Conservation (phyloP, 2,888 invertebrate genomes). For the Perizoma affinitatum region DNA sequence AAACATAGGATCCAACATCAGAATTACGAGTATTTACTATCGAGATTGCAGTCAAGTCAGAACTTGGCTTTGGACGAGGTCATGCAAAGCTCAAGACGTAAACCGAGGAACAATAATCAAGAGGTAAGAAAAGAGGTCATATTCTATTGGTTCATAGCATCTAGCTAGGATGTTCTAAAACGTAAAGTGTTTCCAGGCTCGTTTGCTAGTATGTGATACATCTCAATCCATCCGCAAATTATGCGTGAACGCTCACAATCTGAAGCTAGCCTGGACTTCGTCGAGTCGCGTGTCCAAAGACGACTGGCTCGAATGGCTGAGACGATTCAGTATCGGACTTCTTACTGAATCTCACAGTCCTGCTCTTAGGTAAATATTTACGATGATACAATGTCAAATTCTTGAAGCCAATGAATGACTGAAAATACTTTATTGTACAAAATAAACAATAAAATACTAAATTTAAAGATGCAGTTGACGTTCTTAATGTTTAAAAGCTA, state of each 20-base stretch:
- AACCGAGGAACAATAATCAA: conserved; percentile 87
- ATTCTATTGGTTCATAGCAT: background rate
- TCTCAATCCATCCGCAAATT: conserved; percentile 91
- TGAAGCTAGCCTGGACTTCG: conserved; percentile 96
- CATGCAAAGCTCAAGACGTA: conserved; percentile 85
- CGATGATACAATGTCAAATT: too few species aligned
- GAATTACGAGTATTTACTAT: conserved; percentile 91
- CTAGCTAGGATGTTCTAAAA: background rate
- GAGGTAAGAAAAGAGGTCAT: conserved; percentile 78
- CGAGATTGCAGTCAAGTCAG: conserved; percentile 83
- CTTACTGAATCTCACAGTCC: conserved; percentile 98
- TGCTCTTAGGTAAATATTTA: conserved; percentile 86
- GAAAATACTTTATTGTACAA: too few species aligned
- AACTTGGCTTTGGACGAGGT: conserved; percentile 87
- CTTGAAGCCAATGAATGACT: too few species aligned
- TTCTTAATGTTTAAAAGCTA: too few species aligned
- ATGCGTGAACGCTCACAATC: conserved; percentile 91
- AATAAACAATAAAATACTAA: too few species aligned
- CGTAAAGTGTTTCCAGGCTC: conserved; percentile 53
- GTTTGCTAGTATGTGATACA: conserved; percentile 81
- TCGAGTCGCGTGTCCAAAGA: conserved; percentile 97
- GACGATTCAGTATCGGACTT: conserved; percentile 95
- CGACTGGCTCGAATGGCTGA: conserved; percentile 99
- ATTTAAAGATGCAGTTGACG: too few species aligned
- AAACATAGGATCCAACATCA: conserved; percentile 91